Percentiles rank a stretch among this genome's conserved stretches.
phyloP scores from a whole-genome alignment of 2,888 invertebrate species.

The Alcis repandata region DNA sequence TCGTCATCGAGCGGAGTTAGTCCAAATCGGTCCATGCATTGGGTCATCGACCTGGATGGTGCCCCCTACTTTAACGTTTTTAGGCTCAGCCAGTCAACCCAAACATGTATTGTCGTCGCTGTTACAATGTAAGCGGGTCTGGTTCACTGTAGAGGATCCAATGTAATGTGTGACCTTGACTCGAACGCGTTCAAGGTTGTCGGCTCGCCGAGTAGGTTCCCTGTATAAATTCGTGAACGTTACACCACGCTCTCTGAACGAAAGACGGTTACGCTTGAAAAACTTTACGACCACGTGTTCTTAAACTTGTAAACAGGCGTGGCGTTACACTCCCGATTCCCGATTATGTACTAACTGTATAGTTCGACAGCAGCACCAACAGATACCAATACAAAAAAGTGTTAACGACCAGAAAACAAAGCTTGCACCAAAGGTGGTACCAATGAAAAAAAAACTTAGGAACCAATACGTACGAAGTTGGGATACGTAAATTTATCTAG shows the following conservation, averaged over 20 bases:
- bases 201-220: slow-evolving; percentile 54
- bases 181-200: slow-evolving; percentile 73
- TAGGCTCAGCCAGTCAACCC: slow-evolving; percentile 71
- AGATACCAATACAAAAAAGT: slow-evolving; percentile 7
- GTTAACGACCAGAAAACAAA: slow-evolving; percentile 1
- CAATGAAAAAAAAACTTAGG: neutral
- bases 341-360: slow-evolving; percentile 1
- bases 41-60: slow-evolving; percentile 73
- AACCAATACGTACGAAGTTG: neutral
- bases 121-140: slow-evolving; percentile 67
- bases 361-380: neutral
- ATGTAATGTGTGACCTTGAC: slow-evolving; percentile 74
- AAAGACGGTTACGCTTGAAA: slow-evolving; percentile 51
- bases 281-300: slow-evolving; percentile 49
- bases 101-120: slow-evolving; percentile 72
- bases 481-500: neutral
- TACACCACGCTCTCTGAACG: slow-evolving; percentile 46
- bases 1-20: slow-evolving; percentile 57
- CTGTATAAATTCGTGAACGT: slow-evolving; percentile 52
- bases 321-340: slow-evolving; percentile 17
- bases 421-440: too few relatives aligned
- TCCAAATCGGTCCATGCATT: slow-evolving; percentile 76
- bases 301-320: slow-evolving; percentile 33
- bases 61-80: slow-evolving; percentile 64
- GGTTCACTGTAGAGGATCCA: slow-evolving; percentile 62